Evolutionary conservation across 2,797 vertebrate species (phyloP).

Genomic region (Pelochelys cantorii): DNA sequence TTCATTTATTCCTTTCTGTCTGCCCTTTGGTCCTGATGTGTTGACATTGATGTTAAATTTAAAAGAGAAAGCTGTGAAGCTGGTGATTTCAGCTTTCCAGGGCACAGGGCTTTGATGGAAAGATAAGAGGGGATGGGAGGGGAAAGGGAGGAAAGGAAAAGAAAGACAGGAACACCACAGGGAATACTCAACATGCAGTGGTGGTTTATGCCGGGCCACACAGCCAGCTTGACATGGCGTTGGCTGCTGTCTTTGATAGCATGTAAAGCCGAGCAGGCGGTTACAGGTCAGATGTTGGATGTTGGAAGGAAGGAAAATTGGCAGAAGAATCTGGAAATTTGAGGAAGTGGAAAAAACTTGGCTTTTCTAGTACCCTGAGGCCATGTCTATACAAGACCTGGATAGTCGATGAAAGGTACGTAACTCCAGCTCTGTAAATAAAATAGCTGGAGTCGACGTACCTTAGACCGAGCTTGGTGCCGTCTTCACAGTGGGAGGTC

Average conservation of each 20-base stretch:
- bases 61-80: background rate
- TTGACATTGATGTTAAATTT: background rate
- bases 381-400: too few relatives aligned
- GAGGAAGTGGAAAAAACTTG: background rate
- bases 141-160: background rate
- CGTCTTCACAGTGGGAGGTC: too few relatives aligned
- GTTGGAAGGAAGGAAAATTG: background rate
- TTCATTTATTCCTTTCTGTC: constrained; percentile 3
- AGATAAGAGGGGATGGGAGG: background rate
- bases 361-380: background rate
- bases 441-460: too few relatives aligned
- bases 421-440: too few relatives aligned
- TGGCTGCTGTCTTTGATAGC: background rate
- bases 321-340: background rate
- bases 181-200: rapidly evolving
- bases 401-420: too few relatives aligned
- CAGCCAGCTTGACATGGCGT: rapidly evolving
- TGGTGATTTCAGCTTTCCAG: background rate
- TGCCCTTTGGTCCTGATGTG: constrained; percentile 16
- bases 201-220: background rate
- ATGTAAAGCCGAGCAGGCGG: background rate
- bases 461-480: too few relatives aligned
- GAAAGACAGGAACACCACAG: too few relatives aligned
- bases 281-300: background rate
- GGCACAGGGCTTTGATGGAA: background rate